phyloP scores from a whole-genome alignment of 2,113 vertebrate species.

The Microtus oregoni region DNA sequence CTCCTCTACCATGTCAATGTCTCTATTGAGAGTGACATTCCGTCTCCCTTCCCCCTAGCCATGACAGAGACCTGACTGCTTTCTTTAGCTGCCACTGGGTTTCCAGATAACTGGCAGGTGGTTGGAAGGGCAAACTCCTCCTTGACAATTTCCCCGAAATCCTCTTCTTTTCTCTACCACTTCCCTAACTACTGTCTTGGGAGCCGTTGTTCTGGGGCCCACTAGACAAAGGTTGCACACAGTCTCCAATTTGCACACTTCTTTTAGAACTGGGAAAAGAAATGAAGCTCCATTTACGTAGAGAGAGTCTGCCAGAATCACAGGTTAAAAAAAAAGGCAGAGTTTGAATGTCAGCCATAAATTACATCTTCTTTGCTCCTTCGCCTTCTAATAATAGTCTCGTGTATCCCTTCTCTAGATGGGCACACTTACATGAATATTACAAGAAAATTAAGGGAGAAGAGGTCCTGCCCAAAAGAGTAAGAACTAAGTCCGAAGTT shows the following conservation, averaged over 20 bases:
- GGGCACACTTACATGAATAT: neutral
- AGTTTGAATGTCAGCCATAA: constrained; percentile 68
- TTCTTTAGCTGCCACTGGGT: constrained; percentile 55
- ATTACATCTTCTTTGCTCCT: constrained; percentile 19
- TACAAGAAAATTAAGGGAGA: constrained; percentile 45
- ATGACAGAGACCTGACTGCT: constrained; percentile 61
- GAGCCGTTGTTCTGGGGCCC: constrained; percentile 62
- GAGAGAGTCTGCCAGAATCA: constrained; percentile 62
- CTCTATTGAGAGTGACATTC: constrained; percentile 78
- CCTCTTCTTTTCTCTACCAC: constrained; percentile 60
- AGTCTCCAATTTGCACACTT: constrained; percentile 68
- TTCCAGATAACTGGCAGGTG: constrained; percentile 65
- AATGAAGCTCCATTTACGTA: constrained; percentile 40
- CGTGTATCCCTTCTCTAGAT: neutral
- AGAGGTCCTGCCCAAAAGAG: neutral
- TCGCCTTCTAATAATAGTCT: constrained; percentile 56
- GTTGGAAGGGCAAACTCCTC: constrained; percentile 62
- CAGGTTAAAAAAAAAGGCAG: constrained; percentile 17
- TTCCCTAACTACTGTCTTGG: constrained; percentile 70
- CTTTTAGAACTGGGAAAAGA: constrained; percentile 66
- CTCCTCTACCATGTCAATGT: constrained; percentile 59
- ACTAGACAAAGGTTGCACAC: constrained; percentile 31
- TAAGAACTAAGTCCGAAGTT: neutral
- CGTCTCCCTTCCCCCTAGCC: constrained; percentile 55
- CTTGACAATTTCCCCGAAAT: constrained; percentile 52